Evolutionary conservation across 2,113 vertebrate genomes (phyloP).

Genomic region (Myotis brandtii): DNA sequence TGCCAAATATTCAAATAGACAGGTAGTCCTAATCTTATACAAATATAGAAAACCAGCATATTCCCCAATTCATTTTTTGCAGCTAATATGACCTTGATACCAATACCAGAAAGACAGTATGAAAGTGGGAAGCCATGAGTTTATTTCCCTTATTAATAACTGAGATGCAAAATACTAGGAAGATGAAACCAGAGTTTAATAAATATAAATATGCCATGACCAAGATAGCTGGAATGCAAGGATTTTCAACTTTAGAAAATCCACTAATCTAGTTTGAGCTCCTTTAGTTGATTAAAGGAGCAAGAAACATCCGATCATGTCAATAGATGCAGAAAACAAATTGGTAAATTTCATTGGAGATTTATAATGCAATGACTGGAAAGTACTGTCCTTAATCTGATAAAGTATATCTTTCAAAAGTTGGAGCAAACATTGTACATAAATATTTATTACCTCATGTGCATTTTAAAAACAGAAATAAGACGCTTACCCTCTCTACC

Average conservation of each 20-base stretch:
- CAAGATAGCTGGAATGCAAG: background rate
- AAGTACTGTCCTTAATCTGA: constrained; percentile 7
- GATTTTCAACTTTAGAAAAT: background rate
- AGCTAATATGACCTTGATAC: background rate
- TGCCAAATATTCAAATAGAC: background rate
- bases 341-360: background rate
- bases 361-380: background rate
- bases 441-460: background rate
- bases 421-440: constrained; percentile 24
- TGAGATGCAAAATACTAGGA: background rate
- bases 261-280: background rate
- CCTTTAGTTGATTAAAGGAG: background rate
- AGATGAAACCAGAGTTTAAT: background rate
- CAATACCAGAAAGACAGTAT: background rate
- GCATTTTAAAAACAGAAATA: background rate
- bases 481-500: background rate
- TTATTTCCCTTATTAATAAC: background rate
- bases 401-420: background rate
- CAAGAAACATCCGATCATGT: background rate
- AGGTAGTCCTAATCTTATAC: background rate
- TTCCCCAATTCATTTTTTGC: background rate
- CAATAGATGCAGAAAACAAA: constrained; percentile 12
- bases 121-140: background rate
- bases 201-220: background rate
- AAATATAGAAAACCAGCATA: background rate